These are phyloP conservation scores for Scytalopus superciliaris DNA, from an alignment of 2,113 vertebrate genomes.

Conservation along the genomic window DNA sequence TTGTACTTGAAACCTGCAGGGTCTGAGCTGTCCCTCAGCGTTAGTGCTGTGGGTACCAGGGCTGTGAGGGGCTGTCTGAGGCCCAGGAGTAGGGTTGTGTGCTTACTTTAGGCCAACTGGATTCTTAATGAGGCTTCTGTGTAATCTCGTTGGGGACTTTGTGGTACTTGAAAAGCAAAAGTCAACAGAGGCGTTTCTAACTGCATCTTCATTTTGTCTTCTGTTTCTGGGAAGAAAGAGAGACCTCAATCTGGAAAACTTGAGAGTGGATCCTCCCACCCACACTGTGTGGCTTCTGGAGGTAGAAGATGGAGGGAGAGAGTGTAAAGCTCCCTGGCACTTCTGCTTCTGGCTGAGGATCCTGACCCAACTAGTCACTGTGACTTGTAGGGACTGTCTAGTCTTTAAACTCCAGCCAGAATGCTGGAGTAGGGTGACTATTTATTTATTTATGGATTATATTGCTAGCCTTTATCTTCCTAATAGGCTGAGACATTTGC, in stretches of 20 bases:
- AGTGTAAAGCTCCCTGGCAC: background rate
- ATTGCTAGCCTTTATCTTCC: background rate
- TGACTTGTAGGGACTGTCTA: background rate
- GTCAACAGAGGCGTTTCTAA: background rate
- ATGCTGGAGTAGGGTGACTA: fast-evolving
- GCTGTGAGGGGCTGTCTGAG: background rate
- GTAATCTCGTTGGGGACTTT: background rate
- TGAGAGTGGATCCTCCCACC: background rate
- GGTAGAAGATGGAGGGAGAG: background rate
- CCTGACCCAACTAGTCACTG: fast-evolving
- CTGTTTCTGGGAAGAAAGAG: background rate
- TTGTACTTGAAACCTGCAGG: fast-evolving
- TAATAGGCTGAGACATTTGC: background rate
- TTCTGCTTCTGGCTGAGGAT: background rate
- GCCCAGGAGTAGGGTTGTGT: background rate
- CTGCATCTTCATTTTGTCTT: background rate
- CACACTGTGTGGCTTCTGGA: background rate
- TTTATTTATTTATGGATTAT: background rate
- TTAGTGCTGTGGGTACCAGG: background rate
- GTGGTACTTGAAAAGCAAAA: background rate
- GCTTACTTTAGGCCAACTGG: background rate
- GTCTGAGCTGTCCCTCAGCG: background rate
- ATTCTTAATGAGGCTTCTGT: background rate
- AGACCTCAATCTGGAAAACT: fast-evolving
- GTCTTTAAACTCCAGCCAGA: background rate